These are phyloP conservation scores for Pristionchus pacificus DNA, from an alignment of 1,140 invertebrate genomes.

Conservation along the genomic window DNA sequence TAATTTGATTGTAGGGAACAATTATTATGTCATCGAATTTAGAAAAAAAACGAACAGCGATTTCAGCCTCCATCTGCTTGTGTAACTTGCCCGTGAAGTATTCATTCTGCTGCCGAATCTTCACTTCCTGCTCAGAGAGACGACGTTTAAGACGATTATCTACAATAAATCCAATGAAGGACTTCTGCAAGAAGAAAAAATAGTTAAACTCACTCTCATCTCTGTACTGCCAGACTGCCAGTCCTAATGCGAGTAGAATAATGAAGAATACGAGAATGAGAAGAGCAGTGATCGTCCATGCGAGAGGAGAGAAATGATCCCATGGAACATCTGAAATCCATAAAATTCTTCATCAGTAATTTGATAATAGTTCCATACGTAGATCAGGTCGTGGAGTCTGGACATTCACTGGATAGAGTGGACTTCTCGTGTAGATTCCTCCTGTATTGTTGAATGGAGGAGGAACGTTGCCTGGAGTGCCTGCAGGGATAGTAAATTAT, in stretches of 20 bases:
- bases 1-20: no score
- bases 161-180: no score
- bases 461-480: no score
- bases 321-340: not conserved
- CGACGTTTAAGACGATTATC: not conserved
- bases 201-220: slow-evolving; percentile 25
- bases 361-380: no score
- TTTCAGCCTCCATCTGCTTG: slow-evolving; percentile 21
- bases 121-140: not conserved
- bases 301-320: slow-evolving; percentile 4
- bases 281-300: slow-evolving; percentile 32
- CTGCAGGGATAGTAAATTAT: no score
- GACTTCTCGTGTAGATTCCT: no score
- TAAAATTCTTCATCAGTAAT: no score
- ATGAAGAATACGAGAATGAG: slow-evolving; percentile 32
- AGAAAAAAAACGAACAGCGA: not conserved
- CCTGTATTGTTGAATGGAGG: no score
- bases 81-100: slow-evolving; percentile 22
- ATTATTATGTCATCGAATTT: no score
- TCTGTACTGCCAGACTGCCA: slow-evolving; percentile 18
- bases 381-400: no score
- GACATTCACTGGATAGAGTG: no score
- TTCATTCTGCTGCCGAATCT: slow-evolving; percentile 19
- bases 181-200: no score
- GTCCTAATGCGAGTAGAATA: slow-evolving; percentile 9